Evolutionary conservation across 2,113 vertebrate species (phyloP).

Genomic region (Chitala chitala): DNA sequence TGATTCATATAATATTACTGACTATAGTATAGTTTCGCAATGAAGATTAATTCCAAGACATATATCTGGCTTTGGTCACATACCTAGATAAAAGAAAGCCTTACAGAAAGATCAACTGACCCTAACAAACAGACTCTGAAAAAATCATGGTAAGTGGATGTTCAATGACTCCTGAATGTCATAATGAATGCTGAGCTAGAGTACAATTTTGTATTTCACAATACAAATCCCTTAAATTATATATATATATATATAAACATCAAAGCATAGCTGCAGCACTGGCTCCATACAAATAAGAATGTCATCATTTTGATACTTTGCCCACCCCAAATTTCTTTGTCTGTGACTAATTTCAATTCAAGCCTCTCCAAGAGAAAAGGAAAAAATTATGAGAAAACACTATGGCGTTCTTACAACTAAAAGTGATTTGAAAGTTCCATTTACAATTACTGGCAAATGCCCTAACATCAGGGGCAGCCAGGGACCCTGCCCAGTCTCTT

Average conservation of each 20-base stretch:
- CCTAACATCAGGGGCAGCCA: neutral
- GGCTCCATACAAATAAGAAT: neutral
- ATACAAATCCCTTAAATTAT: neutral
- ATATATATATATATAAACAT: neutral
- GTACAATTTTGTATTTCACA: neutral
- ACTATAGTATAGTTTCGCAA: neutral
- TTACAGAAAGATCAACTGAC: slow-evolving; percentile 4
- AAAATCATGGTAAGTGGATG: neutral
- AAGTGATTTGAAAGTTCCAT: neutral
- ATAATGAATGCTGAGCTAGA: neutral
- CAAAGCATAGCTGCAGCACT: neutral
- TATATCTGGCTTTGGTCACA: neutral
- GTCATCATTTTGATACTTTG: neutral
- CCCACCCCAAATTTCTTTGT: neutral
- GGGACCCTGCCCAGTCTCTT: neutral
- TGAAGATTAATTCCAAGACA: neutral
- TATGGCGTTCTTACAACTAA: neutral
- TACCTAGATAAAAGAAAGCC: neutral
- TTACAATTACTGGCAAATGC: neutral
- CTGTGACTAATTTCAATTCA: neutral
- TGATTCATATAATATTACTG: neutral
- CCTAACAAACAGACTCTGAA: neutral
- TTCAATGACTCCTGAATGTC: slow-evolving; percentile 9
- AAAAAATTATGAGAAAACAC: neutral
- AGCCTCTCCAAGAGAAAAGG: neutral